phyloP scores from a whole-genome alignment of 2,113 vertebrate species.

The Solea solea region DNA sequence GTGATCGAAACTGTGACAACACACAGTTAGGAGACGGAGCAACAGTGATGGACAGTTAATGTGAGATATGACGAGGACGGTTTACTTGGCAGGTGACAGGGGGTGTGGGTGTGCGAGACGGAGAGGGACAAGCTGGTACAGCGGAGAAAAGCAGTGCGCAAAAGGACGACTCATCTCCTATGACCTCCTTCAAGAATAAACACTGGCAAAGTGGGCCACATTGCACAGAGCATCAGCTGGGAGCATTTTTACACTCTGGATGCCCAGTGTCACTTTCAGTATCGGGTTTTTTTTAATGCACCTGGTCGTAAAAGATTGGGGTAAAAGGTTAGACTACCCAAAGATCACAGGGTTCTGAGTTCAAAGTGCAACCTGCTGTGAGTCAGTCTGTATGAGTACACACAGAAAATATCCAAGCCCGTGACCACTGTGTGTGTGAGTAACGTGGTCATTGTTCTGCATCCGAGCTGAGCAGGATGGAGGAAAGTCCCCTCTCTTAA shows the following conservation, averaged over 20 bases:
- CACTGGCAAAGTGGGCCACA: conserved; percentile 62
- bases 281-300: not conserved
- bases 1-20: conserved; percentile 42
- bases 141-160: conserved; percentile 24
- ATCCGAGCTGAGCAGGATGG: conserved; percentile 58
- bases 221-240: conserved; percentile 17
- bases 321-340: not conserved
- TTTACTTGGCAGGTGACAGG: conserved; percentile 17
- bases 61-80: not conserved
- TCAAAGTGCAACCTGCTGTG: conserved; percentile 53
- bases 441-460: conserved; percentile 73
- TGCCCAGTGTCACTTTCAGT: conserved; percentile 4
- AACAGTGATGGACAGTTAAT: not conserved
- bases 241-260: not conserved
- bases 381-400: conserved; percentile 37
- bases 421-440: conserved; percentile 36
- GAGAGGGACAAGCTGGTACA: not conserved
- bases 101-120: conserved; percentile 19
- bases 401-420: conserved; percentile 37
- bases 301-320: not conserved
- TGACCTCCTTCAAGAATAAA: conserved; percentile 14
- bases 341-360: conserved; percentile 29
- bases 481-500: conserved; percentile 80
- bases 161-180: conserved; percentile 34
- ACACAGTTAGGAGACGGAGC: not conserved